Evolutionary conservation across 1,140 invertebrate genomes (phyloP), one percentile per base, ranked within the genome.

Genomic region (Neelides sp.): DNA sequence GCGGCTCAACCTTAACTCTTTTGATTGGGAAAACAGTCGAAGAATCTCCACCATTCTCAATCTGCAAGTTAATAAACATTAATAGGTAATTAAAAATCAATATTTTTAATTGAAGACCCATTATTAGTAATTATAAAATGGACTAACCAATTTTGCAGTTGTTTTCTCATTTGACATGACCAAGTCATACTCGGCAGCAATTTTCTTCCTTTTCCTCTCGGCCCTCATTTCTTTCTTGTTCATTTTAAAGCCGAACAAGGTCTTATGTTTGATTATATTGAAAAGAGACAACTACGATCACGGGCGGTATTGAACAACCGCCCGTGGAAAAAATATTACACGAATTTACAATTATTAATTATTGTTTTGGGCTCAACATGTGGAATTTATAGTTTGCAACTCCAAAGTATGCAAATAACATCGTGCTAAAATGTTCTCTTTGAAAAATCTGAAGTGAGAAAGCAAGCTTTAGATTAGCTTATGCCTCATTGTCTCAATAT

Each of bases 121-220:
- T n/a, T n/a, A n/a, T n/a, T n/a, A n/a, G n/a, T n/a, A n/a, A n/a
- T n/a, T n/a, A n/a, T n/a, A n/a, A n/a, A n/a, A n/a, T n/a, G n/a
- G n/a, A n/a, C n/a, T n/a, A n/a, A n/a, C n/a, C n/a, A n/a, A n/a
- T n/a, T n/a, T n/a, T n/a, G n/a, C n/a, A n/a, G n/a, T n/a, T n/a
- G n/a, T n/a, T n/a, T n/a, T n/a, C n/a, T 55, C 57, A 32, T 55
- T 55, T n/a, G 41, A 39, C 26, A 22, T 27, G 20, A 44, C 28
- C 42, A 59, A 50, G 13, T 55, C 43, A 40, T 30, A 55, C 41
- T 53, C 53, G 13, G 53, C 47, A 15, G 53, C 20, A 3, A 56
- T 41, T 15, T 53, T 55, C 22, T 48, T 34, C 4, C 48, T 32
- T 20, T 53, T 59, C 15, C 46, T 48, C 35, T 56, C 40, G 10